A percentile compares a stretch with the other conserved stretches of the same genome.
phyloP scores from a whole-genome alignment of 2,113 vertebrate genomes.

The Okapia johnstoni region DNA sequence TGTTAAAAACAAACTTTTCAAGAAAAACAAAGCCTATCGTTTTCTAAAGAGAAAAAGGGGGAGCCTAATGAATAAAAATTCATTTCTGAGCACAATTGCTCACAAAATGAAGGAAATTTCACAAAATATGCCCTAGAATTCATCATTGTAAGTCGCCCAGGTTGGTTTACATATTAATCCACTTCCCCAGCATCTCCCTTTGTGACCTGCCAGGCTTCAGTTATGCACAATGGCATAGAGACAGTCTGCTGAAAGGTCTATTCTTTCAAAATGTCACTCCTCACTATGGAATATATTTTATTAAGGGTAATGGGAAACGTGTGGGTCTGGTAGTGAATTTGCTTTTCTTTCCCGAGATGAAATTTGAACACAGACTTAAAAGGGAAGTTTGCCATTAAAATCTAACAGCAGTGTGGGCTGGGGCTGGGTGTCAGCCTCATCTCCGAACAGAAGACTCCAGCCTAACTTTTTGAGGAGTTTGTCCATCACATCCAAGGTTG shows the following conservation, averaged over 20 bases:
- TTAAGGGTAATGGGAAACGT: conserved; percentile 67
- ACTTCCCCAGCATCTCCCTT: conserved; percentile 40
- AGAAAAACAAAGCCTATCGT: conserved; percentile 50
- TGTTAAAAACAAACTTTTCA: conserved; percentile 59
- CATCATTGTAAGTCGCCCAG: not conserved
- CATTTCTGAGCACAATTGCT: conserved; percentile 45
- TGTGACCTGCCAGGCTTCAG: conserved; percentile 48
- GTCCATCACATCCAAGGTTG: not conserved
- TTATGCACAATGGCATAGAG: conserved; percentile 38
- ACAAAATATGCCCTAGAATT: conserved; percentile 49
- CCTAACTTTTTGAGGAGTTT: not conserved
- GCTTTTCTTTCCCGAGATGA: conserved; percentile 57
- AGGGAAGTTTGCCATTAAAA: conserved; percentile 37
- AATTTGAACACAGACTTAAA: conserved; percentile 60
- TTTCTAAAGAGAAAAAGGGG: conserved; percentile 14
- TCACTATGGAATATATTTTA: conserved; percentile 63
- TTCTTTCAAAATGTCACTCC: conserved; percentile 68
- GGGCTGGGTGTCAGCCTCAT: not conserved
- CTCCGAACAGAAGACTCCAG: not conserved
- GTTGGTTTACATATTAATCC: conserved; percentile 72
- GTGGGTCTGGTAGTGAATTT: conserved; percentile 24
- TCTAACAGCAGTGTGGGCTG: not conserved
- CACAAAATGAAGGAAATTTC: conserved; percentile 55
- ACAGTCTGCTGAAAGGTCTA: conserved; percentile 54
- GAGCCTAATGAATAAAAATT: conserved; percentile 58